Evolutionary conservation across 2,797 vertebrate genomes (phyloP).

Genomic region (Percopsis omiscomaycus): DNA sequence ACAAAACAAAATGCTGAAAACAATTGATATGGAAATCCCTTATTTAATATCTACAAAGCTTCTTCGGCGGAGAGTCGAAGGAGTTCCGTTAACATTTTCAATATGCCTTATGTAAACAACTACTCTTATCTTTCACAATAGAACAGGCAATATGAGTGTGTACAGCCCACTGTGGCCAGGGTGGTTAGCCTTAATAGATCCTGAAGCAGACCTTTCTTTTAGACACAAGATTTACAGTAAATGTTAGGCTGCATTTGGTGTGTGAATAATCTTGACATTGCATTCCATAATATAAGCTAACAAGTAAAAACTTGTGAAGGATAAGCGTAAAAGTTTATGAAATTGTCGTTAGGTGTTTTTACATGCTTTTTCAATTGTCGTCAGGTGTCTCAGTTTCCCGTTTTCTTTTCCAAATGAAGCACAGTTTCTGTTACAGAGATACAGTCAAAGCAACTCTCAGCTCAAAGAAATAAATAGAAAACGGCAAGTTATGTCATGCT

Average conservation of each 20-base stretch:
- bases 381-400: constrained; percentile 34
- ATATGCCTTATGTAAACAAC: constrained; percentile 96
- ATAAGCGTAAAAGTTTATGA: constrained; percentile 85
- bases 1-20: constrained; percentile 31
- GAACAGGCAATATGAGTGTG: constrained; percentile 67
- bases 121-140: constrained; percentile 88
- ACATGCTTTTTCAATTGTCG: constrained; percentile 74
- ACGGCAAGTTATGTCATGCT: constrained; percentile 51
- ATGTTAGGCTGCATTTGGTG: constrained; percentile 1
- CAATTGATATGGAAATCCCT: constrained; percentile 80
- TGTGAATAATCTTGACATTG: constrained; percentile 38
- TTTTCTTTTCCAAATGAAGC: constrained; percentile 70
- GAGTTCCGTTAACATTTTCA: constrained; percentile 92
- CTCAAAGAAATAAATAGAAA: constrained; percentile 31
- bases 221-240: constrained; percentile 13
- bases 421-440: constrained; percentile 73
- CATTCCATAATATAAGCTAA: constrained; percentile 60
- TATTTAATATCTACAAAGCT: constrained; percentile 79
- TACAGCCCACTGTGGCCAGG: constrained; percentile 67
- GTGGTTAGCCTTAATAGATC: constrained; percentile 27
- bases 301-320: constrained; percentile 81
- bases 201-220: constrained; percentile 40
- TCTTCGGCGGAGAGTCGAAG: constrained; percentile 84
- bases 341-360: constrained; percentile 81
- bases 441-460: constrained; percentile 86